These are phyloP conservation scores for Lordiphosa collinella DNA, from an alignment of 1,140 invertebrate genomes.

Conservation along the genomic window DNA sequence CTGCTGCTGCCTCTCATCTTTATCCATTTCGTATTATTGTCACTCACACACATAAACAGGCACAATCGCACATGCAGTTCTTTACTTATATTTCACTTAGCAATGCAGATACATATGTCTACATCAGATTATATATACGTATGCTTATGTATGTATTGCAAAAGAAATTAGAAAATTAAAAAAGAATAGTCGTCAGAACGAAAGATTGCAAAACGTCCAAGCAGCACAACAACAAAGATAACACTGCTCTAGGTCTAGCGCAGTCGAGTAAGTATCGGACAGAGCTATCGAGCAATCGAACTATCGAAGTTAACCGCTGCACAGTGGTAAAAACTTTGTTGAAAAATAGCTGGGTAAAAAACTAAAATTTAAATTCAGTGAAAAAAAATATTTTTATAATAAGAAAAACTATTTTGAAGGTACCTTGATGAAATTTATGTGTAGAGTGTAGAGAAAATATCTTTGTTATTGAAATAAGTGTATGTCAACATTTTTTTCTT, in stretches of 20 bases:
- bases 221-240: conserved; percentile 54
- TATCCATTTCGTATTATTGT: conserved; percentile 62
- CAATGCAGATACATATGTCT: conserved; percentile 35
- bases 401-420: too few species aligned
- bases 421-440: too few species aligned
- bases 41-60: conserved; percentile 30
- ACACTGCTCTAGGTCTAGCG: conserved; percentile 15
- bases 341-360: too few species aligned
- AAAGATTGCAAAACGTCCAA: conserved; percentile 45
- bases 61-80: conserved; percentile 52
- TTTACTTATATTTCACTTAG: conserved; percentile 45
- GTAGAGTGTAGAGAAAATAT: too few species aligned
- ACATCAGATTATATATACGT: conserved; percentile 19
- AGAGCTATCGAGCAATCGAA: too few species aligned
- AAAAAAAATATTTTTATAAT: too few species aligned
- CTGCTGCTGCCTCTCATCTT: conserved; percentile 27
- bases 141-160: conserved; percentile 49
- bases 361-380: too few species aligned
- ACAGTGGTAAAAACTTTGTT: too few species aligned
- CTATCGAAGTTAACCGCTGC: too few species aligned
- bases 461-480: too few species aligned
- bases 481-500: too few species aligned
- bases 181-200: conserved; percentile 30
- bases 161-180: conserved; percentile 52
- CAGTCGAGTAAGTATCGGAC: too few species aligned